phyloP scores from a whole-genome alignment of 2,797 vertebrate species.

The Protonibea diacanthus region DNA sequence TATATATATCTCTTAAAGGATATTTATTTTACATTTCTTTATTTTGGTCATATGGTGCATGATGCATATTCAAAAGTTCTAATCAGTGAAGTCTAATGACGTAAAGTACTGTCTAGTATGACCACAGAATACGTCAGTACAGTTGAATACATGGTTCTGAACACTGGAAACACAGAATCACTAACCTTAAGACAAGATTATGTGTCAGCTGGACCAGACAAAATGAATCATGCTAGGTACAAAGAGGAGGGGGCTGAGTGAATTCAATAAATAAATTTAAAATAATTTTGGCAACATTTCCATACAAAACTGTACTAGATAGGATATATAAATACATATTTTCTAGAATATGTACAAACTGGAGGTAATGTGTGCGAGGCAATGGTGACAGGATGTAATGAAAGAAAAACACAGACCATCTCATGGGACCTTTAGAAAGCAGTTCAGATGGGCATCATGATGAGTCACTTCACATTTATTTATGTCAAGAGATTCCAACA shows the following conservation, averaged over 20 bases:
- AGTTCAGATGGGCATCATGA: conserved; percentile 43
- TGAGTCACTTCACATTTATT: conserved; percentile 38
- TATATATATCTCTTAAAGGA: background rate
- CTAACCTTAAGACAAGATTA: background rate
- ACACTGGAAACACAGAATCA: background rate
- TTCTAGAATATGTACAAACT: background rate
- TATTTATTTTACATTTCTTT: no score
- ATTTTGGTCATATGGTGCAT: background rate
- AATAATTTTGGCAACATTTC: background rate
- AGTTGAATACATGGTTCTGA: background rate
- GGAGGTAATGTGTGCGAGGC: background rate
- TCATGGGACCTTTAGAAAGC: conserved; percentile 12
- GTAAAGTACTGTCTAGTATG: no score
- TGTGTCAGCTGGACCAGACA: background rate
- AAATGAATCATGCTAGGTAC: background rate
- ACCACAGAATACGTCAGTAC: background rate
- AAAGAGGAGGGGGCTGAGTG: background rate
- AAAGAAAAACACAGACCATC: conserved; percentile 28
- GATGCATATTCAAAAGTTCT: background rate
- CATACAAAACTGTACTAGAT: background rate
- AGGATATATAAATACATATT: background rate
- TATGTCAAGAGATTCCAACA: conserved; percentile 39
- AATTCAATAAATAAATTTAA: background rate
- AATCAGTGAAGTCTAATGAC: background rate
- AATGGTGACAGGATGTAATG: conserved; percentile 7